phyloP scores from a whole-genome alignment of 1,140 invertebrate genomes.

The Potamilus streckersoni region DNA sequence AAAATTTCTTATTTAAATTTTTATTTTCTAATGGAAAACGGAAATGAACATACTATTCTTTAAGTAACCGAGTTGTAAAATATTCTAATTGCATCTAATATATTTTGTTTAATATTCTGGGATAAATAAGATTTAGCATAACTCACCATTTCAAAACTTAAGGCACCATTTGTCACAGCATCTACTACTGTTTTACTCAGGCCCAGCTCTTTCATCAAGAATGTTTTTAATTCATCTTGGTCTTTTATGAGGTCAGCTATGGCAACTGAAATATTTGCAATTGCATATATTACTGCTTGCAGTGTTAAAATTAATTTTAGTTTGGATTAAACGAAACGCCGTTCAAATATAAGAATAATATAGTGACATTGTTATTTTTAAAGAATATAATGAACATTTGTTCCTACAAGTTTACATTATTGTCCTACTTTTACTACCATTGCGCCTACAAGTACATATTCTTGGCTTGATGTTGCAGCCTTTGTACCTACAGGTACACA shows the following conservation, averaged over 20 bases:
- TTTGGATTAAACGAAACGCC: not conserved
- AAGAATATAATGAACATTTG: not conserved
- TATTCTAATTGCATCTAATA: no score
- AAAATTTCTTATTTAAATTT: no score
- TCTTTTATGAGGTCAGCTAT: slow-evolving; percentile 51
- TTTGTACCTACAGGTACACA: not conserved
- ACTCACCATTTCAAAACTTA: slow-evolving; percentile 43
- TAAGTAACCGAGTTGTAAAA: no score
- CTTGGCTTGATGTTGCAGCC: not conserved
- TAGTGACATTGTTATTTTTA: not conserved
- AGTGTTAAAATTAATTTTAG: no score
- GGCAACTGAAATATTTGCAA: slow-evolving; percentile 40
- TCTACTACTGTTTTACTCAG: slow-evolving; percentile 36
- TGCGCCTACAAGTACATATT: not conserved
- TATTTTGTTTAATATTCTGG: no score
- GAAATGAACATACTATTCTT: no score
- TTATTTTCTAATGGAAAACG: no score
- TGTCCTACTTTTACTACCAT: no score
- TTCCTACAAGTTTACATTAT: no score
- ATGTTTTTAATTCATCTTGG: slow-evolving; percentile 29
- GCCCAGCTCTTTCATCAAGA: slow-evolving; percentile 40
- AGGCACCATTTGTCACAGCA: slow-evolving; percentile 42
- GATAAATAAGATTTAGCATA: not conserved
- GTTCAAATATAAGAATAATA: not conserved
- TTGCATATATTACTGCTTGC: not conserved